These are phyloP conservation scores for Apamea crenata DNA, from an alignment of 2,888 invertebrate genomes.

Conservation along the genomic window DNA sequence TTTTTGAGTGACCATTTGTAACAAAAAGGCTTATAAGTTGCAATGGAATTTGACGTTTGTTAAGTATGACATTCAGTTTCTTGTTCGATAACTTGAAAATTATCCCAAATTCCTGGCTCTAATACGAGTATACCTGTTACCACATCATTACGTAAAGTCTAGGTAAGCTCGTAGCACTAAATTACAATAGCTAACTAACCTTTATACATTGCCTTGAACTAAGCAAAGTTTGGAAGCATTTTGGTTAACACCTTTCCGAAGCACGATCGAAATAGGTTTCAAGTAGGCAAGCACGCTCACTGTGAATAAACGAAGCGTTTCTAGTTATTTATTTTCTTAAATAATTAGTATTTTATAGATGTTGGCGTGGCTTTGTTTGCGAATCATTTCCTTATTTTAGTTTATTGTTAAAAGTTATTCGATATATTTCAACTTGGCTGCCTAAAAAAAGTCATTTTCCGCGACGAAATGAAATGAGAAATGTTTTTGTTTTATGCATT, in stretches of 20 bases:
- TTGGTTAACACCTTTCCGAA: constrained; percentile 10
- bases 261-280: neutral
- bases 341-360: constrained; percentile 4
- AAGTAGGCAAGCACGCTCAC: neutral
- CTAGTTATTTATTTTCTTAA: neutral
- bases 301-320: neutral
- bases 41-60: neutral
- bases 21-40: neutral
- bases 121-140: neutral
- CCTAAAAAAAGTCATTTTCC: no score
- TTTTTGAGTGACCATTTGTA: neutral
- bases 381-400: neutral
- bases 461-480: no score
- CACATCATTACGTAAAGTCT: neutral
- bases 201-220: constrained; percentile 14
- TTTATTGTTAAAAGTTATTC: neutral
- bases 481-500: no score
- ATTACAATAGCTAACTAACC: constrained; percentile 15
- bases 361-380: neutral
- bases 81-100: neutral
- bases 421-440: no score
- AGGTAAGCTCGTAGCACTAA: neutral
- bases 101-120: neutral
- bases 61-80: neutral
- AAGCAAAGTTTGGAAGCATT: constrained; percentile 15